Percentiles rank a stretch among this genome's conserved stretches.
Evolutionary conservation across 2,797 vertebrate genomes (phyloP).

Genomic region (Anolis apletophallus): DNA sequence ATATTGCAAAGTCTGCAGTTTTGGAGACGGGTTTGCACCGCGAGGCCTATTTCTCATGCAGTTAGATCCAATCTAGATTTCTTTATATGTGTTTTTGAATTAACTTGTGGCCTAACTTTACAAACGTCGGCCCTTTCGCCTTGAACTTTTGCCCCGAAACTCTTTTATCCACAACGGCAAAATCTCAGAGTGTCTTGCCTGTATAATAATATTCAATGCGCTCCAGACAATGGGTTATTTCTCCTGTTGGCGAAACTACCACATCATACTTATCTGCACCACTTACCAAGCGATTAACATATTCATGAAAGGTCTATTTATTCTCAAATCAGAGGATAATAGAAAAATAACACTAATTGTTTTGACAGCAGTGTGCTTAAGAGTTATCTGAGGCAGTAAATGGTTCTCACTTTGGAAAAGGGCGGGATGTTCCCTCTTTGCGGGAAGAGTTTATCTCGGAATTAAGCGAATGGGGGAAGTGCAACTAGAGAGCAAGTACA

Average conservation of each 20-base stretch:
- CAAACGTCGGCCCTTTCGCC: slow-evolving; percentile 38
- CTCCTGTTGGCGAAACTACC: slow-evolving; percentile 62
- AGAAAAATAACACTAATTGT: slow-evolving; percentile 87
- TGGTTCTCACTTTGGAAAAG: slow-evolving; percentile 77
- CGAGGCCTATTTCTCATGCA: neutral
- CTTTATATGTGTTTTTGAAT: neutral
- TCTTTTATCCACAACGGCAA: neutral
- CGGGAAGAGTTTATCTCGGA: slow-evolving; percentile 53
- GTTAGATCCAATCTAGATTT: neutral
- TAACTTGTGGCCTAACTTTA: slow-evolving; percentile 28
- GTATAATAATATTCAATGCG: slow-evolving; percentile 25
- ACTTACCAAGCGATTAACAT: slow-evolving; percentile 81
- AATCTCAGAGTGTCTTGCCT: neutral
- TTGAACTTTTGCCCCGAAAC: slow-evolving; percentile 5
- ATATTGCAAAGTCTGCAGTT: neutral
- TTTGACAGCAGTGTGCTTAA: slow-evolving; percentile 82
- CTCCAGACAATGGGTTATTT: slow-evolving; percentile 72
- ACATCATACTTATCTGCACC: slow-evolving; percentile 75
- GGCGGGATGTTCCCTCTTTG: slow-evolving; percentile 50
- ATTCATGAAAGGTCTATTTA: slow-evolving; percentile 86
- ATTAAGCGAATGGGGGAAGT: slow-evolving; percentile 39
- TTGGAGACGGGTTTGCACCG: too few species aligned
- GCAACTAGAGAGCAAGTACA: neutral
- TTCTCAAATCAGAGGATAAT: slow-evolving; percentile 80
- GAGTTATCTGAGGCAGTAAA: slow-evolving; percentile 81